A percentile compares a stretch with the other conserved stretches of the same genome.
Evolutionary conservation across 2,888 invertebrate species (phyloP).

Genomic region (Disparrhopalites patrizii): DNA sequence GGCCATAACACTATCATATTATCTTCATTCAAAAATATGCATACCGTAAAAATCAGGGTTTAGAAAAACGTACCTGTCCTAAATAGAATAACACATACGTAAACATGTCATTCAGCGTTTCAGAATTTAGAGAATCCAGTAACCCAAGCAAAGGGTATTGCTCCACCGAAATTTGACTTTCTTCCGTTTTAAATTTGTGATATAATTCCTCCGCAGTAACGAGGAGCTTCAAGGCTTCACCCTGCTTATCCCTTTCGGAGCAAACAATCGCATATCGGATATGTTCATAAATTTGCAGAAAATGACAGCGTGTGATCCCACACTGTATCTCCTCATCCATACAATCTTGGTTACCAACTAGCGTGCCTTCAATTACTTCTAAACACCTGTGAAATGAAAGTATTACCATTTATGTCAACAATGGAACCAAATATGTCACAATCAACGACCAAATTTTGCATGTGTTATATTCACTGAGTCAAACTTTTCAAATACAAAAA

Average conservation of each 20-base stretch:
- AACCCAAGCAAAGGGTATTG: conserved; percentile 33
- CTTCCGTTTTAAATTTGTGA: conserved; percentile 36
- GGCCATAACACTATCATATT: no score
- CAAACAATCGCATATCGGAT: conserved; percentile 46
- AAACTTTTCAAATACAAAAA: no score
- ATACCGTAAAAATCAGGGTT: no score
- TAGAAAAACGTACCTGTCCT: conserved; percentile 46
- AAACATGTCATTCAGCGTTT: conserved; percentile 45
- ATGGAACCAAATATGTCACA: no score
- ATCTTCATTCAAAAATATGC: no score
- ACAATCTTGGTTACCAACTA: conserved; percentile 15
- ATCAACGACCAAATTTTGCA: no score
- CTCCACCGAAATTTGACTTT: conserved; percentile 31
- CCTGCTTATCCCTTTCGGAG: conserved; percentile 45
- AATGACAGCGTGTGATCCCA: conserved; percentile 29
- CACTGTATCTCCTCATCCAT: conserved; percentile 26
- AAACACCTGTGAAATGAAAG: conserved; percentile 36
- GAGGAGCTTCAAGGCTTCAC: conserved; percentile 38
- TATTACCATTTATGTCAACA: neutral
- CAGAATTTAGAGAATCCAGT: conserved; percentile 45
- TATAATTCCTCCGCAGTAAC: conserved; percentile 43
- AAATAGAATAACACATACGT: conserved; percentile 47
- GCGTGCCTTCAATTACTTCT: conserved; percentile 30
- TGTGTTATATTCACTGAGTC: no score
- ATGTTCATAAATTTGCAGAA: conserved; percentile 46